phyloP scores from a whole-genome alignment of 1,140 invertebrate species.

The Bombus waltoni region DNA sequence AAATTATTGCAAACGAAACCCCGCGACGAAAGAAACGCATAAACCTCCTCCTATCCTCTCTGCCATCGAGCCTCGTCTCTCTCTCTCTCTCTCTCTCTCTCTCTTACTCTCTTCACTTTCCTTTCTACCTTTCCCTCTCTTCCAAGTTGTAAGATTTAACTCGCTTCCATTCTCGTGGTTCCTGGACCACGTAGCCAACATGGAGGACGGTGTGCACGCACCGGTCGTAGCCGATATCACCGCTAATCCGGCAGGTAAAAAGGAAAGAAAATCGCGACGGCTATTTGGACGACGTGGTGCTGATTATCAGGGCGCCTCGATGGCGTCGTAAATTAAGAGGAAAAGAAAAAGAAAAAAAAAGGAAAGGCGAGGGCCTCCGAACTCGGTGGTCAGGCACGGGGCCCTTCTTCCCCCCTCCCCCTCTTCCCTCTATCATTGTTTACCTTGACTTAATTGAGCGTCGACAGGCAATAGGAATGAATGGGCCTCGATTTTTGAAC shows the following conservation, averaged over 20 bases:
- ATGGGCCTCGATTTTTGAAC: slow-evolving; percentile 40
- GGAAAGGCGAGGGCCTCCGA: not conserved
- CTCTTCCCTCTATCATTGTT: slow-evolving; percentile 43
- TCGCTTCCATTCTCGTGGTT: not conserved
- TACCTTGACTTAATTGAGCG: slow-evolving; percentile 55
- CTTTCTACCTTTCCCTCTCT: slow-evolving; percentile 41
- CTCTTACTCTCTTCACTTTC: not conserved
- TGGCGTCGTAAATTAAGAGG: slow-evolving; percentile 52
- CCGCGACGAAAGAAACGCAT: slow-evolving; percentile 78
- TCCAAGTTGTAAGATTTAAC: not conserved
- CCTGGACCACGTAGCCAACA: not conserved
- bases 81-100: slow-evolving; percentile 17
- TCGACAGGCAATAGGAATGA: slow-evolving; percentile 50
- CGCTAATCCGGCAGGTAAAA: slow-evolving; percentile 61
- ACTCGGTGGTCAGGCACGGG: slow-evolving; percentile 10
- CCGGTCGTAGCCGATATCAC: slow-evolving; percentile 59
- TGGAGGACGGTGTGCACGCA: not conserved
- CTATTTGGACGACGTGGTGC: slow-evolving; percentile 40
- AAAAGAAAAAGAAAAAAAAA: not conserved
- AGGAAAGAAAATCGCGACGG: slow-evolving; percentile 47
- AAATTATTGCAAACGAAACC: slow-evolving; percentile 81
- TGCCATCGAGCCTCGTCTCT: slow-evolving; percentile 28
- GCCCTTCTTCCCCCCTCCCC: too few species aligned
- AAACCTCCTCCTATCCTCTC: slow-evolving; percentile 66
- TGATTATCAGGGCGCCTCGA: slow-evolving; percentile 44